These are phyloP conservation scores for Distichodus sexfasciatus DNA, from an alignment of 2,797 vertebrate genomes.

Conservation along the genomic window DNA sequence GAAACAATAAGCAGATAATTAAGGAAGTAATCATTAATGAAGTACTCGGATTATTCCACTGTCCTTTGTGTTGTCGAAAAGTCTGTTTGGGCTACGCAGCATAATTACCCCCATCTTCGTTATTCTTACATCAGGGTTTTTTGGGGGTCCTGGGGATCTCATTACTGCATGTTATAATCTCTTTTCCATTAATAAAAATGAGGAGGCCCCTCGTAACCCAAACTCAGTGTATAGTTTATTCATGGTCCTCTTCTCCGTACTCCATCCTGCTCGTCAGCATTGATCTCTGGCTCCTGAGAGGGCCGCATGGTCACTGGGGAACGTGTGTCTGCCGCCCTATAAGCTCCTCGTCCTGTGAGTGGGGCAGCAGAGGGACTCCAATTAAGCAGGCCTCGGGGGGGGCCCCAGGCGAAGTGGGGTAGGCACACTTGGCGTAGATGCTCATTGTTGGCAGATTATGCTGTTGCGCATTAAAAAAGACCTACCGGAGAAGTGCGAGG, in stretches of 20 bases:
- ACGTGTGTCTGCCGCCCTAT: conserved; percentile 35
- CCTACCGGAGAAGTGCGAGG: not conserved
- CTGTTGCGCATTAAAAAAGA: conserved; percentile 6
- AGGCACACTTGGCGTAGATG: conserved; percentile 13
- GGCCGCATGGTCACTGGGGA: conserved; percentile 38
- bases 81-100: not conserved
- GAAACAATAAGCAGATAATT: not conserved
- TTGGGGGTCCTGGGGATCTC: conserved; percentile 37
- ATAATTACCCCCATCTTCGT: not conserved
- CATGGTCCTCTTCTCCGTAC: conserved; percentile 45
- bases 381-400: conserved; percentile 50
- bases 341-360: conserved; percentile 33
- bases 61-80: not conserved
- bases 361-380: conserved; percentile 43
- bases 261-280: conserved; percentile 48
- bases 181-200: conserved; percentile 51
- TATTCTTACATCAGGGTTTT: conserved; percentile 13
- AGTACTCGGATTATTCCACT: not conserved
- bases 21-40: not conserved
- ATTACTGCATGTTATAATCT: conserved; percentile 43
- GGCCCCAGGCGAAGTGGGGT: conserved; percentile 32
- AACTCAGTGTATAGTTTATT: conserved; percentile 51
- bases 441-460: not conserved
- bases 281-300: conserved; percentile 46
- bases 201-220: conserved; percentile 33